Evolutionary conservation across 2,797 vertebrate species (phyloP), one percentile per base, ranked within the genome.

Genomic region (Lutjanus argentimaculatus): DNA sequence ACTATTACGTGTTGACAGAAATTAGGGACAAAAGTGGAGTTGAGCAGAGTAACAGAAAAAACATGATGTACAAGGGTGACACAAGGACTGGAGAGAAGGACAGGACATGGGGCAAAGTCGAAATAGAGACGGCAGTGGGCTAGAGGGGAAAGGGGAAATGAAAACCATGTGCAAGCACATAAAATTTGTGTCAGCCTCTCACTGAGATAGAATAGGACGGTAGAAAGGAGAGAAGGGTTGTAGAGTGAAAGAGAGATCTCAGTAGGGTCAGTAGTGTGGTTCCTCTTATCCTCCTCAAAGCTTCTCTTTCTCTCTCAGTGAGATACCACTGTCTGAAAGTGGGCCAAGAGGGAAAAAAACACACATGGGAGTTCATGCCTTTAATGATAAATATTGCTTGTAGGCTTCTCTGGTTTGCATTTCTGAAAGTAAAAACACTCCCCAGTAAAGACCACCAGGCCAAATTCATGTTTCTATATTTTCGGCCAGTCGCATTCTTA

Each of bases 141-240:
- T 58, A 46, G 62, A 74, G 62, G 82, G 66, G 30, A 62, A 79
- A 72, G 36, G 63, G 84, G 75, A 90, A 94, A 94, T 92, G 19
- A 63, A 89, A 92, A 93, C 87, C 90, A 92, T 87, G 76, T 92
- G 93, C 74, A 75, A 59, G 84, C 86, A 73, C 59, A 76, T 86
- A 75, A 88, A 87, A 86, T 78, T 49, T 70, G 53, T 82, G 84
- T 90, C 88, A 79, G 62, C 72, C 68, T 80, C 71, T 86, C 57
- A 80, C 71, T 67, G 77, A 67, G 69, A 83, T 51, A 74, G 58
- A 86, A 64, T 48, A 68, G 45, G 66, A 74, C 73, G 67, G 56
- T 25, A 85, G 75, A 79, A 70, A 80, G 65, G 36, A 75, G 61
- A 79, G 64, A 77, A 45, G 71, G 68, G 48, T 15, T 79, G 82